Evolutionary conservation across 2,113 vertebrate species (phyloP), one percentile per base, ranked within the genome.

Genomic region (Phrynosoma blainvillii): DNA sequence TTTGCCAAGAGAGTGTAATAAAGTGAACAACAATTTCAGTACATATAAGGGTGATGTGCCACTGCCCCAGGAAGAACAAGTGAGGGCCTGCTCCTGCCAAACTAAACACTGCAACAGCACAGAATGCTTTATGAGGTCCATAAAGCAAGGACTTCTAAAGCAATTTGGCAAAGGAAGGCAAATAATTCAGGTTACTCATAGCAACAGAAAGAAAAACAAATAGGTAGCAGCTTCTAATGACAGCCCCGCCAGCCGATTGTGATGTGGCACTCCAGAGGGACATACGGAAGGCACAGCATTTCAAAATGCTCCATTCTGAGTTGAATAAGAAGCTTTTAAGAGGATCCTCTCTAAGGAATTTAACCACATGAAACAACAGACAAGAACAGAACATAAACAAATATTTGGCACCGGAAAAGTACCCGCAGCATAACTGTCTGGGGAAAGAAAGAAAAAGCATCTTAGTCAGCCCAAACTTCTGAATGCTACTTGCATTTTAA

Each of bases 311-410:
- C 75, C 36, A 78, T 71, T 83, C 74, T 47, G 9, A 78, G 79
- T 13, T 20, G 42, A 86, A 82, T 84, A 88, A 78, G 68, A 4
- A 91, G 92, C 92, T 92, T 89, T 90, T 92, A 87, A 94, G 93
- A 65, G 89, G 78, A 84, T 93, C 88, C 87, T 93, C 94, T 91
- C 90, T 92, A 88, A 90, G 93, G 93, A 1, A 6, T 84, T 66
- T 91, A 94, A 94, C 92, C 93, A 94, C 90, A 95, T 94, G 92
- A 95, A 95, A 93, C 85, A 89, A 92, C 83, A 87, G 89, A 78
- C 87, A 91, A 92, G 79, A 94, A 89, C 89, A 93, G 92, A 94
- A 90, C 89, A 92, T 94, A 95, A 96, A 95, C 95, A 95, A 92
- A 92, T 88, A 81, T 91, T 59, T 89, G 92, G 90, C 91, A 94